Evolutionary conservation across 37 sponge, comb jelly and placozoan genomes (phyloP), one percentile per base, ranked within the genome.

Genomic region (Crambe crambe): DNA sequence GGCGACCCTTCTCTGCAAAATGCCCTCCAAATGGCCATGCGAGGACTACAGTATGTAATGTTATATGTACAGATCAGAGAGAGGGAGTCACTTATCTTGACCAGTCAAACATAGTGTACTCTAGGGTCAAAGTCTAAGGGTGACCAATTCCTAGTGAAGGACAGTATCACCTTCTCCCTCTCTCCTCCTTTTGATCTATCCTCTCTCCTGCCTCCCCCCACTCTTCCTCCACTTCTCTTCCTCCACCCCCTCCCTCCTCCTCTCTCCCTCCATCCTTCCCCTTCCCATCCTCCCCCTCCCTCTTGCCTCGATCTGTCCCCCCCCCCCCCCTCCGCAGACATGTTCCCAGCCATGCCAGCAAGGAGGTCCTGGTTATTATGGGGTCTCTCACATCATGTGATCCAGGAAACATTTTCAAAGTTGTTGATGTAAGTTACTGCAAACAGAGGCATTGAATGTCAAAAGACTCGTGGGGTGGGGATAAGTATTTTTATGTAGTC

Each of bases 381-480:
- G 99, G 91, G 0, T 76, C 92, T 27, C 82, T 95, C 9, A 89
- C 96, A 0, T 84, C 96, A 59, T 93, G 96, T 79, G 99, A 98
- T 78, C 99, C 99, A n/a, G 92, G 91, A 31, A 85, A 93, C 65
- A 95, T 98, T 22, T 78, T 83, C 29, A 80, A 77, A 22, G 93
- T 94, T 1, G 68, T 91, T 34, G 72, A 94, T 80, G 95, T 94
- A 34, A 59, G 72, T 40, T 40, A 2, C 54, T 51, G 54, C 15
- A 51, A 51, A 51, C 15, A 15, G 15, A 51, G 15, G 61, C 17
- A 60, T 60, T 3, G 6, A 26, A 20, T 26, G 4, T 60, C 5
- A n/a, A 21, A 32, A 20, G 30, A 31, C 66, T 65, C 10, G 35
- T 41, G 22, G 6, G n/a, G n/a, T n/a, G n/a, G n/a, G n/a, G n/a